phyloP scores from a whole-genome alignment of 1,140 invertebrate genomes.

The Aphaenogaster rudis region DNA sequence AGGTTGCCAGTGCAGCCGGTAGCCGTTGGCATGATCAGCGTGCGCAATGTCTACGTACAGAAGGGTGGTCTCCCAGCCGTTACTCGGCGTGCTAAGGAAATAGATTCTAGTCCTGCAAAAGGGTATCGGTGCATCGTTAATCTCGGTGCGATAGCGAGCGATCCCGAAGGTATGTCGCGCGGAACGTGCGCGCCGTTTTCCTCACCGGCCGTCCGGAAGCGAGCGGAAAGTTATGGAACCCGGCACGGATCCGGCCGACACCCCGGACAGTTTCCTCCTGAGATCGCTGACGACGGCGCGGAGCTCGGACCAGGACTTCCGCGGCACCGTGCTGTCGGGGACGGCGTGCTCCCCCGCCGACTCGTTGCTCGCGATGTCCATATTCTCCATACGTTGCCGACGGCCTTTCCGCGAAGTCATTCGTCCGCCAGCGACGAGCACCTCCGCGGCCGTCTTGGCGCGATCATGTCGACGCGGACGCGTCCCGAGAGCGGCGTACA shows the following conservation, averaged over 20 bases:
- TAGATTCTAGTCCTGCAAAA: constrained; percentile 92
- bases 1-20: constrained; percentile 90
- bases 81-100: constrained; percentile 94
- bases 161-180: background rate
- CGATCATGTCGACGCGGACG: constrained; percentile 58
- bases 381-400: constrained; percentile 54
- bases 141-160: background rate
- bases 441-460: constrained; percentile 11
- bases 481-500: background rate
- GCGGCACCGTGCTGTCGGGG: constrained; percentile 53
- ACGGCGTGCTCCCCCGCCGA: constrained; percentile 44
- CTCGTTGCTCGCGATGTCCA: constrained; percentile 75
- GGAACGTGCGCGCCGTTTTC: background rate
- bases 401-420: constrained; percentile 46
- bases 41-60: constrained; percentile 93
- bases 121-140: constrained; percentile 14
- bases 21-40: constrained; percentile 86
- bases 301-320: constrained; percentile 92
- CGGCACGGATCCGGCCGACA: constrained; percentile 92
- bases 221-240: constrained; percentile 93
- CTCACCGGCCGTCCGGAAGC: constrained; percentile 90
- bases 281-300: constrained; percentile 93
- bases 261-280: constrained; percentile 91
- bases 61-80: constrained; percentile 95
- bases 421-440: constrained; percentile 32